Conservation (phyloP, 2,113 vertebrate genomes). For the Sinocyclocheilus maitianheensis region DNA sequence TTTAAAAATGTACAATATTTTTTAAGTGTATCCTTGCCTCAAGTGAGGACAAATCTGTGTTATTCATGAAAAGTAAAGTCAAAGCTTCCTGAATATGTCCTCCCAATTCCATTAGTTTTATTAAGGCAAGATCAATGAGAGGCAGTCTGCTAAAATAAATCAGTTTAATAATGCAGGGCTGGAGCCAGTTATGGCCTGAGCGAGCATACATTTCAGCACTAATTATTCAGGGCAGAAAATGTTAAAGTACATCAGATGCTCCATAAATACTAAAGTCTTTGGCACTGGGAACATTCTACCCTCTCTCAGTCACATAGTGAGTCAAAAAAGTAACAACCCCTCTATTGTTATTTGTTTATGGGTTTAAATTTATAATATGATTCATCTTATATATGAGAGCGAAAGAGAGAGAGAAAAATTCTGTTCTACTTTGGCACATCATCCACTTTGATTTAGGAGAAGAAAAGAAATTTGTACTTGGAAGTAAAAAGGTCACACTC, state of each 20-base stretch:
- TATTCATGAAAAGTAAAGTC: constrained; percentile 11
- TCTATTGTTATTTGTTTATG: constrained; percentile 43
- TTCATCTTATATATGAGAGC: constrained; percentile 26
- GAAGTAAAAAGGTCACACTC: neutral
- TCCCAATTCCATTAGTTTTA: constrained; percentile 36
- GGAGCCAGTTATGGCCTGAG: constrained; percentile 17
- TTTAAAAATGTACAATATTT: neutral
- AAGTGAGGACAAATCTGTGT: constrained; percentile 1
- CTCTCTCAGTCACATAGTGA: constrained; percentile 7
- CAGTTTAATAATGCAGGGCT: constrained; percentile 32
- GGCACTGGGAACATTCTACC: constrained; percentile 16
- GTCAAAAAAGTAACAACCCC: constrained; percentile 43
- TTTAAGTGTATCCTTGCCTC: neutral
- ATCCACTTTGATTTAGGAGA: neutral
- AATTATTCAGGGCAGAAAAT: constrained; percentile 45
- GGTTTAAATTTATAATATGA: constrained; percentile 46
- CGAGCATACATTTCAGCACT: constrained; percentile 45
- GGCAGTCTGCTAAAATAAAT: constrained; percentile 29
- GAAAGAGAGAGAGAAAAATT: constrained; percentile 12
- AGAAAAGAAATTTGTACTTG: constrained; percentile 3
- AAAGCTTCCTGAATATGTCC: constrained; percentile 32
- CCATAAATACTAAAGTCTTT: constrained; percentile 50
- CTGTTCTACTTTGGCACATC: constrained; percentile 9
- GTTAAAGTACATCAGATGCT: constrained; percentile 48
- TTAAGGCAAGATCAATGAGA: constrained; percentile 7